A percentile compares a stretch with the other conserved stretches of the same genome.
Evolutionary conservation across 1,140 invertebrate species (phyloP).

Genomic region (Fopius arisanus): DNA sequence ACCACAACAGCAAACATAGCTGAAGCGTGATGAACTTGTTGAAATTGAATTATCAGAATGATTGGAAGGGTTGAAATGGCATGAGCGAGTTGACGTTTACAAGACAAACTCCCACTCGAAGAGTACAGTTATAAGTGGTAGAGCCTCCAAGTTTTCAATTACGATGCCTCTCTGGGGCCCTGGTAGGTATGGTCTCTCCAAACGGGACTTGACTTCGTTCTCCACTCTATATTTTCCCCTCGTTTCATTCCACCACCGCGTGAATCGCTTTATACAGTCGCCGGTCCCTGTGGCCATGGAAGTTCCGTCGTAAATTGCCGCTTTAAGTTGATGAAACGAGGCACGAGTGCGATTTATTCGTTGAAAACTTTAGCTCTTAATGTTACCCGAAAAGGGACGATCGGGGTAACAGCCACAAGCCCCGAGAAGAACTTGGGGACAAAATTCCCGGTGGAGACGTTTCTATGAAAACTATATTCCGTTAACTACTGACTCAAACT

Average conservation of each 20-base stretch:
- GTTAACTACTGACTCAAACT: background rate
- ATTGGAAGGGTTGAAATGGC: background rate
- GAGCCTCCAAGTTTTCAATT: slow-evolving; percentile 29
- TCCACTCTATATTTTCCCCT: background rate
- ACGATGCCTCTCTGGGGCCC: slow-evolving; percentile 15
- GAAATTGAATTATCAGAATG: background rate
- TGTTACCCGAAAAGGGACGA: slow-evolving; percentile 27
- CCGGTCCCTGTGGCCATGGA: slow-evolving; percentile 29
- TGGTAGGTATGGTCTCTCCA: background rate
- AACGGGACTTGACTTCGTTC: slow-evolving; percentile 8
- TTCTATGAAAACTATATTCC: background rate
- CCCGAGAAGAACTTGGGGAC: background rate
- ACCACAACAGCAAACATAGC: too few relatives aligned
- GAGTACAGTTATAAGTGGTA: slow-evolving; percentile 5
- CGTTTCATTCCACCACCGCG: background rate
- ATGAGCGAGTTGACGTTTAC: background rate
- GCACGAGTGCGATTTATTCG: slow-evolving; percentile 38
- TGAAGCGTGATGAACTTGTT: background rate
- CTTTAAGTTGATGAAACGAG: slow-evolving; percentile 41
- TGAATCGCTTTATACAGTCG: slow-evolving; percentile 31
- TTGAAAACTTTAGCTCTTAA: slow-evolving; percentile 34
- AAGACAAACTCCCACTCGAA: background rate
- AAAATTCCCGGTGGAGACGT: background rate
- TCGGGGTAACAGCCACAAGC: background rate
- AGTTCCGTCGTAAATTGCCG: slow-evolving; percentile 38